Evolutionary conservation across 53 echinoderm and acorn worm genomes (phyloP), one percentile per base, ranked within the genome.

Genomic region (Paracentrotus lividus): DNA sequence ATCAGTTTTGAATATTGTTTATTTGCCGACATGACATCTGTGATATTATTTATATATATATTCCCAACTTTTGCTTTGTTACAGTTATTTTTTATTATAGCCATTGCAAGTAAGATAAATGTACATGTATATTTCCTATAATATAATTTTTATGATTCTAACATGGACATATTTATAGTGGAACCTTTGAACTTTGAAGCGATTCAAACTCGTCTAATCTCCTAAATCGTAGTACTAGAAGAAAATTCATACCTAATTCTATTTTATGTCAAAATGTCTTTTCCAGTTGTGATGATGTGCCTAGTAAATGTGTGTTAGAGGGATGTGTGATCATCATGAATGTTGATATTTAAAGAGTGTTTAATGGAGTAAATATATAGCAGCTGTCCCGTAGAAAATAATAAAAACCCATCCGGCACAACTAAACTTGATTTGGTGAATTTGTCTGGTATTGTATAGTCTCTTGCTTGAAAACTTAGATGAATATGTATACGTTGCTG

Each of bases 11-110:
- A 29, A 27, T 64, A 8, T 27, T 64, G 0, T 64, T 29, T 64
- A 29, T 64, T 26, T 8, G 31, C 59, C 24, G 54, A 21, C 64
- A 57, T 54, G 18, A 31, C 31, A 45, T 81, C 47, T 81, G 49
- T 45, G 47, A 81, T 81, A 77, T 43, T 77, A 81, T 81, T 81
- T 81, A 81, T 81, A 47, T n/a, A n/a, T n/a, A n/a, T n/a, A n/a
- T n/a, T n/a, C n/a, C n/a, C n/a, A n/a, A n/a, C 81, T 81, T 81
- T 27, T 14, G 44, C 26, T 47, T 81, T 81, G 40, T 43, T n/a
- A n/a, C n/a, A n/a, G 47, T 78, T 47, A 9, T 7, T 49, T 45
- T 26, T 27, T 36, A 38, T 72, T 40, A 72, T 21, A 36, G 36
- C 32, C 18, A 18, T 38, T 38, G 18, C 38, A 7, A 36, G 3